Evolutionary conservation across 2,797 vertebrate species (phyloP).

Genomic region (Hylomyscus alleni): DNA sequence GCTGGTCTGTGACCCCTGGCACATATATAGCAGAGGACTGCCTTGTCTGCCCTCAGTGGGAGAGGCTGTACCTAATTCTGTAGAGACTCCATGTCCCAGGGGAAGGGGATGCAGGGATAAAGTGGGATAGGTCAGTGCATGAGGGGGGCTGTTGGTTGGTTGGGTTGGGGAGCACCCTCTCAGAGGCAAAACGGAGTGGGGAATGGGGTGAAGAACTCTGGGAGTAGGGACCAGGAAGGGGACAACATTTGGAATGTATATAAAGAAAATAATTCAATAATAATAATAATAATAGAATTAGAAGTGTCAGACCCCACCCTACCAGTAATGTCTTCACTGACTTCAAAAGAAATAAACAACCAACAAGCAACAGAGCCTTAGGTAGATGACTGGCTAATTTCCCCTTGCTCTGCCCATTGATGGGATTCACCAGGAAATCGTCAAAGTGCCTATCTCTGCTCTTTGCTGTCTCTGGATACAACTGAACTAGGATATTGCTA

Average conservation of each 20-base stretch:
- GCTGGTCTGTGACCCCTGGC: not conserved
- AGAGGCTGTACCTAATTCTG: not conserved
- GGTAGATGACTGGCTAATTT: not conserved
- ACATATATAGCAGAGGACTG: not conserved
- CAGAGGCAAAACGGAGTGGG: not conserved
- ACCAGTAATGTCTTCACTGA: not conserved
- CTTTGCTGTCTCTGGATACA: slow-evolving; percentile 23
- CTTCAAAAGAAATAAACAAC: slow-evolving; percentile 45
- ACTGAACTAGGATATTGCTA: slow-evolving; percentile 27
- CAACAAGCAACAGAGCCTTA: not conserved
- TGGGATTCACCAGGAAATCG: slow-evolving; percentile 30
- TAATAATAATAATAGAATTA: slow-evolving; percentile 8
- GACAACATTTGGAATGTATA: not conserved
- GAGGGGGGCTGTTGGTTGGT: too few species aligned
- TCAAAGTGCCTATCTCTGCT: not conserved
- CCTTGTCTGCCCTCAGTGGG: not conserved
- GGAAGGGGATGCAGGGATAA: not conserved
- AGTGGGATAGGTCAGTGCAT: not conserved
- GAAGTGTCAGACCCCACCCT: not conserved
- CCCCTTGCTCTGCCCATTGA: not conserved
- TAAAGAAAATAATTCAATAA: not conserved
- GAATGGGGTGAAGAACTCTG: not conserved
- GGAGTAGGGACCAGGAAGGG: not conserved
- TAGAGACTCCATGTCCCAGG: not conserved
- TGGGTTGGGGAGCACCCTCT: not conserved